Base-by-base conservation (phyloP, 37 sponge, comb jelly and placozoan species). In the Beroe ovata region DNA sequence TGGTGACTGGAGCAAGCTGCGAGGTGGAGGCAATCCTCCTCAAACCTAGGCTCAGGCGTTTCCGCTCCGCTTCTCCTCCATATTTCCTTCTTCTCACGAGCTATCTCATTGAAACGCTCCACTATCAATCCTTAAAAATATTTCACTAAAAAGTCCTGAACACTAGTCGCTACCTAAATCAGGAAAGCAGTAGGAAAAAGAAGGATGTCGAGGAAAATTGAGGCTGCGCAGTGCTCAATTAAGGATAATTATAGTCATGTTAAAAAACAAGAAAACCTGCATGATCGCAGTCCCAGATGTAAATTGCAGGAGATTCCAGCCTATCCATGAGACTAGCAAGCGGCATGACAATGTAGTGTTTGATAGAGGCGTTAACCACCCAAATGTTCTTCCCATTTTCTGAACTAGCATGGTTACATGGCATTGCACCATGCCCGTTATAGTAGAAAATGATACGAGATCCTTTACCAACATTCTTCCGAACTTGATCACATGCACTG, bases 391-490 rank as follows among this genome's bases (percentile, higher is more conserved):
- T 39, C 26, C 54, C 96, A 90, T 99, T 99, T 11, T 39, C 84
- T 6, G 84, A 39, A 29, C 36, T 36, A 39, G 42, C 38, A 77
- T 77, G 84, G 28, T 4, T 41, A 36, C 84, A 77, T 23, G 84
- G 33, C 84, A 77, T 39, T 6, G 84, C 96, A 23, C 95, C 99
- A 71, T 99, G 99, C 2, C 96, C 99, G 91, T 99, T 99, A 89
- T 96, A 99, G 66, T 99, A 96, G 89, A 99, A 99, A 66, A 99
- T 89, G 35, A 99, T 92, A 0, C 96, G 89, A 30, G 33, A 66
- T 8, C 28, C 54, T 39, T 77, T 77, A 0, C 54, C 54, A 1
- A 77, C 54, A 39, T 77, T 8, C 84, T 77, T 77, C 84, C 84
- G 41, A 36, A 77, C 84, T 77, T 39, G 54, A 25, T 77, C 84